Conservation (phyloP, 2,113 vertebrate genomes). For the Pelobates fuscus region DNA sequence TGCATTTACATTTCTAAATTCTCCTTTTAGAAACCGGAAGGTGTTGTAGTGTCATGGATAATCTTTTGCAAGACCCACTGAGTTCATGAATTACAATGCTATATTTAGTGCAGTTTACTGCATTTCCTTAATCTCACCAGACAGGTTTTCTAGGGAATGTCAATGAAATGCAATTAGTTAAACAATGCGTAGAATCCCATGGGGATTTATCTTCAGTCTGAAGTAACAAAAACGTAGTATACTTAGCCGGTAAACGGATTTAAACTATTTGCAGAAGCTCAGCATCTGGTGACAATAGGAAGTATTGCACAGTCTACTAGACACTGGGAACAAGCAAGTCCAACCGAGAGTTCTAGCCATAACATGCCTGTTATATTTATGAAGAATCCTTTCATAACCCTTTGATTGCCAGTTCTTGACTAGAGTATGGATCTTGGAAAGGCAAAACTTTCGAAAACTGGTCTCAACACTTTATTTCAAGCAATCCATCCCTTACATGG, state of each 20-base stretch:
- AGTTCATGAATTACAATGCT: conserved; percentile 62
- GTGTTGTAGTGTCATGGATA: conserved; percentile 15
- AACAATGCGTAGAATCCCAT: conserved; percentile 64
- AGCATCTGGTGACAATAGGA: conserved; percentile 40
- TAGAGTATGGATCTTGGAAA: conserved; percentile 87
- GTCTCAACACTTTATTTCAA: conserved; percentile 85
- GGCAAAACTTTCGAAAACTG: conserved; percentile 84
- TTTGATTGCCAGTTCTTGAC: background rate
- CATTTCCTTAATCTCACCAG: conserved; percentile 58
- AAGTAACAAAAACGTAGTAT: conserved; percentile 54
- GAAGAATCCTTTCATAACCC: background rate
- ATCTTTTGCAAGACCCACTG: conserved; percentile 48
- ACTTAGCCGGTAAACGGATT: conserved; percentile 61
- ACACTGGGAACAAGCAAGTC: background rate
- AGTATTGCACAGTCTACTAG: background rate
- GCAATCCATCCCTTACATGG: conserved; percentile 88
- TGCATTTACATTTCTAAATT: background rate
- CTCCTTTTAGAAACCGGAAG: background rate
- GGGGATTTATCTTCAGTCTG: conserved; percentile 62
- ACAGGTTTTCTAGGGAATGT: conserved; percentile 59
- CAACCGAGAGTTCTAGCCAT: too few species aligned
- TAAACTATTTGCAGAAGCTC: conserved; percentile 56
- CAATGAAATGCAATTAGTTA: conserved; percentile 61
- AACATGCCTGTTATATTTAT: too few species aligned
- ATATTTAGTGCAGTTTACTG: conserved; percentile 60